Conservation (phyloP, 2,888 invertebrate genomes). For the Ormia ochracea region DNA sequence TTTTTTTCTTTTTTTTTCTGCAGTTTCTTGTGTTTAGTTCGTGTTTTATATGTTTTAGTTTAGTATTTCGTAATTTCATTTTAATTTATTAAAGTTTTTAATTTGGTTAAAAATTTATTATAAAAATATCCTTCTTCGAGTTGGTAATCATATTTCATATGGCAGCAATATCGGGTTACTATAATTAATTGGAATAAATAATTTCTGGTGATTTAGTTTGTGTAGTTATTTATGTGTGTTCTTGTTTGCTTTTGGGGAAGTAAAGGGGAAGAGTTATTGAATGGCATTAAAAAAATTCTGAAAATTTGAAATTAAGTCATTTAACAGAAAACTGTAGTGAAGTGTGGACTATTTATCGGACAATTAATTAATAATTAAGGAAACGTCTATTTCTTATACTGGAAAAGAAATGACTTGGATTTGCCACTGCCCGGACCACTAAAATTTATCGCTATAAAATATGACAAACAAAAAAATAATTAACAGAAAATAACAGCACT, state of each 20-base stretch:
- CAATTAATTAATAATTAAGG: too few relatives aligned
- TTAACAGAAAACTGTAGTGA: too few relatives aligned
- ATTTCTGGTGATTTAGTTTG: not conserved
- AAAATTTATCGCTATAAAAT: too few relatives aligned
- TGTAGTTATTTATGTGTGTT: not conserved
- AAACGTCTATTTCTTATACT: too few relatives aligned
- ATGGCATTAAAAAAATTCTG: too few relatives aligned
- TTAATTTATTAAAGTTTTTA: constrained; percentile 36
- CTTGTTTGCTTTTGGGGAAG: not conserved
- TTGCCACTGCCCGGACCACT: too few relatives aligned
- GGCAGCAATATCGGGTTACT: constrained; percentile 39
- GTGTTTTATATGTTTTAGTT: constrained; percentile 47
- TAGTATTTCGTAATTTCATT: constrained; percentile 21
- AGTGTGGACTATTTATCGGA: too few relatives aligned
- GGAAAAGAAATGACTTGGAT: too few relatives aligned
- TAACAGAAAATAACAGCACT: too few relatives aligned
- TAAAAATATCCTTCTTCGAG: constrained; percentile 32
- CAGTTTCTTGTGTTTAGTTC: not conserved
- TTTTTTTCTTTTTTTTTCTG: not conserved
- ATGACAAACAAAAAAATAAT: too few relatives aligned
- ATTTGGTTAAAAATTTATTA: constrained; percentile 48
- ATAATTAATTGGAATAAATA: constrained; percentile 13
- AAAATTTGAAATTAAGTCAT: too few relatives aligned
- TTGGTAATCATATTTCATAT: not conserved
- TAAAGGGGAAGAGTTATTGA: constrained; percentile 17